phyloP scores from a whole-genome alignment of 2,797 vertebrate genomes.

The Xenopus petersii region DNA sequence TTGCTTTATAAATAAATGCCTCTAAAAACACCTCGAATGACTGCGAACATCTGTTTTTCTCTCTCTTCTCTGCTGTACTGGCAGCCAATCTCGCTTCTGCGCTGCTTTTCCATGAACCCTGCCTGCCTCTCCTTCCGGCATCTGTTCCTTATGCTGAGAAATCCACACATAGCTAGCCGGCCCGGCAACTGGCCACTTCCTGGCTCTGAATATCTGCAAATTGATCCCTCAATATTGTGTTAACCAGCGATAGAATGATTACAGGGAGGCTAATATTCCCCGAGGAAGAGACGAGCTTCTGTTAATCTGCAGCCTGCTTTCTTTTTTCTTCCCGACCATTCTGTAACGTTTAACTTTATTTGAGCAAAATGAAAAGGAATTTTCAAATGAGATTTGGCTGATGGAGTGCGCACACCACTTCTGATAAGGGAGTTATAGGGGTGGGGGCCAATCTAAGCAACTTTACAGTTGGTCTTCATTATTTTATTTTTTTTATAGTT shows the following conservation, averaged over 20 bases:
- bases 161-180: not conserved
- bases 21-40: slow-evolving; percentile 32
- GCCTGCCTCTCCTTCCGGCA: slow-evolving; percentile 13
- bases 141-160: slow-evolving; percentile 29
- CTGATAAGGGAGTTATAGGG: too few species aligned
- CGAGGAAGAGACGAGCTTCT: not conserved
- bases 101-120: slow-evolving; percentile 2
- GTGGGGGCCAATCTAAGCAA: too few species aligned
- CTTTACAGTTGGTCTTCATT: too few species aligned
- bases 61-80: slow-evolving; percentile 7
- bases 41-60: slow-evolving; percentile 39
- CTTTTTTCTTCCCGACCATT: too few species aligned
- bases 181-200: slow-evolving; percentile 19
- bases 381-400: too few species aligned
- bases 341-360: too few species aligned
- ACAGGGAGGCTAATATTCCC: not conserved
- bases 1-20: slow-evolving; percentile 32
- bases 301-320: not conserved
- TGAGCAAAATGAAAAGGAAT: too few species aligned
- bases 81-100: slow-evolving; percentile 2
- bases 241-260: slow-evolving; percentile 2
- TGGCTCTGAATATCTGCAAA: slow-evolving; percentile 19
- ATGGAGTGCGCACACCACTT: too few species aligned
- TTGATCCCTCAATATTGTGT: slow-evolving; percentile 24
- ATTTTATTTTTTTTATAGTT: too few species aligned